Evolutionary conservation across 2,888 invertebrate species (phyloP).

Genomic region (Drosophila formosana): DNA sequence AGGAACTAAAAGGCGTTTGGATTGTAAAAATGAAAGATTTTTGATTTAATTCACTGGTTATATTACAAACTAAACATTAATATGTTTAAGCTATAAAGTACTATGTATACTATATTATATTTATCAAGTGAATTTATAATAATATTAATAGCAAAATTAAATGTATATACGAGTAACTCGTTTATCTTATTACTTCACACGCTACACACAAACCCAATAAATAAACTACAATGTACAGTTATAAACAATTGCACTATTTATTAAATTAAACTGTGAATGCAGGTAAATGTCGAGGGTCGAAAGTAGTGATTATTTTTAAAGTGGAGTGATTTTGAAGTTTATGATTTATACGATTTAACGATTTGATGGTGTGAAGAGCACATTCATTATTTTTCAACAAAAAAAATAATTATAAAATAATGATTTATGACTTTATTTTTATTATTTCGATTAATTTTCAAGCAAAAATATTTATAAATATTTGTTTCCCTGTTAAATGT

Average conservation of each 20-base stretch:
- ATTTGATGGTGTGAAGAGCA: too few relatives aligned
- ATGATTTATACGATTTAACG: too few relatives aligned
- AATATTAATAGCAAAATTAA: slow-evolving; percentile 28
- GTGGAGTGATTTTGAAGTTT: too few relatives aligned
- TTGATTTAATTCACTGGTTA: slow-evolving; percentile 16
- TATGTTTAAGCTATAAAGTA: slow-evolving; percentile 27
- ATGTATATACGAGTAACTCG: slow-evolving; percentile 22
- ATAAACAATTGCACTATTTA: neutral
- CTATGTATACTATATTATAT: slow-evolving; percentile 29
- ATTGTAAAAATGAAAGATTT: slow-evolving; percentile 26
- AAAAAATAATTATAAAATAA: too few relatives aligned
- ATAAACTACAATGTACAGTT: slow-evolving; percentile 9
- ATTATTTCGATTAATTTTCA: too few relatives aligned
- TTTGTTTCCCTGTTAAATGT: too few relatives aligned
- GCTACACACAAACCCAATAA: slow-evolving; percentile 16
- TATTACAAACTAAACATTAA: neutral
- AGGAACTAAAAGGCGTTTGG: slow-evolving; percentile 3
- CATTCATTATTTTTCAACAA: too few relatives aligned
- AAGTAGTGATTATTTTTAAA: too few relatives aligned
- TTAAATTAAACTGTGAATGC: neutral
- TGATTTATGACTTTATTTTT: too few relatives aligned
- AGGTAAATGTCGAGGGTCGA: neutral
- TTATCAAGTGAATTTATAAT: slow-evolving; percentile 42
- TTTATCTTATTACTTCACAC: slow-evolving; percentile 15
- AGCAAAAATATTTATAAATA: too few relatives aligned